Percentiles rank a stretch among this genome's conserved stretches.
Conservation (phyloP, 2,113 vertebrate genomes). For the Vombatus ursinus region DNA sequence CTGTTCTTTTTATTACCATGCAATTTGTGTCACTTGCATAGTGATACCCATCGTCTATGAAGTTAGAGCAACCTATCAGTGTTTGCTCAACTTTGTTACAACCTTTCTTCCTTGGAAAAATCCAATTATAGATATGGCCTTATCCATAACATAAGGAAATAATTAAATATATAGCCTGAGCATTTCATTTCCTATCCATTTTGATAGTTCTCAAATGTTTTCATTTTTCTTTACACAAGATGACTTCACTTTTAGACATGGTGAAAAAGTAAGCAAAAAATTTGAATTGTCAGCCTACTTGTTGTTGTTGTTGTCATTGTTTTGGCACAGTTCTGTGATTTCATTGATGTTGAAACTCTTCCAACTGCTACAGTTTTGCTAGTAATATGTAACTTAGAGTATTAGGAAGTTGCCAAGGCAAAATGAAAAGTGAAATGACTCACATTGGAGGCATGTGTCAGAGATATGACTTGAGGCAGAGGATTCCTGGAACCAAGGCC, state of each 20-base stretch:
- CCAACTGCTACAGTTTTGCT: background rate
- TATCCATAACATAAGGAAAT: background rate
- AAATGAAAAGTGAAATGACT: background rate
- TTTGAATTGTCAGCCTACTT: background rate
- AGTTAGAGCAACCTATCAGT: background rate
- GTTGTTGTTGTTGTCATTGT: background rate
- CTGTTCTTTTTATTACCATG: background rate
- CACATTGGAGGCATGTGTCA: background rate
- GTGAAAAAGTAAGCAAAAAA: background rate
- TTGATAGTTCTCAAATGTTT: background rate
- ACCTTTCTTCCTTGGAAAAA: background rate
- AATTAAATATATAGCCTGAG: background rate
- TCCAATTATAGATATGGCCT: background rate
- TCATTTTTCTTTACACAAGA: background rate
- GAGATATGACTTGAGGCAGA: background rate
- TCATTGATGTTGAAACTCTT: background rate
- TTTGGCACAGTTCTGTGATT: background rate
- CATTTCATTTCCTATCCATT: background rate
- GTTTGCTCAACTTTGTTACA: background rate
- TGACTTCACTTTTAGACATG: background rate
- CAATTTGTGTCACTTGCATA: background rate
- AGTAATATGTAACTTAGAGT: background rate
- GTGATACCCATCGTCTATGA: background rate
- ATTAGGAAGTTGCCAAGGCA: background rate
- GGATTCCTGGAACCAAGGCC: background rate